Evolutionary conservation across 2,888 invertebrate species (phyloP), one percentile per base, ranked within the genome.

Genomic region (Andrena camellia): DNA sequence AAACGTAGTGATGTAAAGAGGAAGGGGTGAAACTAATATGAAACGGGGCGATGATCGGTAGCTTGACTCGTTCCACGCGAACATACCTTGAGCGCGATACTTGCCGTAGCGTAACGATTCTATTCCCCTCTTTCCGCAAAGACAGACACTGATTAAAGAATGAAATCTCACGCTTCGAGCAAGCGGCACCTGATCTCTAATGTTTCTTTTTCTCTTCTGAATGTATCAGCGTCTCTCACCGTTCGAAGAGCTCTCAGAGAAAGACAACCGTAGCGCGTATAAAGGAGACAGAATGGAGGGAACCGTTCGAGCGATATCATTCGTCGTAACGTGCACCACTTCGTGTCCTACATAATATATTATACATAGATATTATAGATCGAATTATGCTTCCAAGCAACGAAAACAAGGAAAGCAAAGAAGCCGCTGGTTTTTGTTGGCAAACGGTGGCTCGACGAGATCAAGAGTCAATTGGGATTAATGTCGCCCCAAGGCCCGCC

Each of bases 381-480:
- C 73, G 70, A 75, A 87, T 48, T 66, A 88, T 91, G 87, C 90
- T 91, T 91, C 89, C 89, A 89, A 86, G 85, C 90, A 88, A 88
- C 86, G 86, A 89, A 87, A 84, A 48, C 60, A n/a, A 29, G 62
- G 42, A 62, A 31, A 50, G 8, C 54, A 67, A 60, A 48, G 31
- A 7, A 64, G 20, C 33, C 52, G 57, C 63, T 23, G 33, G 59
- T 75, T 80, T 74, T 64, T 69, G 67, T 86, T 81, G 59, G 66
- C 48, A 57, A 60, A 74, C 29, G 60, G 50, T 75, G 66, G 57
- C 81, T 71, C 76, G 75, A 54, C 69, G 42, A 75, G 59, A 72
- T 83, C 50, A 69, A 57, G 48, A 33, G 71, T 81, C 78, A 75
- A 88, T 75, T 77, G 54, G 54, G 8, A 71, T 81, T 86, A 79